A percentile compares a stretch with the other conserved stretches of the same genome.
phyloP scores from a whole-genome alignment of 2,888 invertebrate species.

The Neoitamus cyanurus region DNA sequence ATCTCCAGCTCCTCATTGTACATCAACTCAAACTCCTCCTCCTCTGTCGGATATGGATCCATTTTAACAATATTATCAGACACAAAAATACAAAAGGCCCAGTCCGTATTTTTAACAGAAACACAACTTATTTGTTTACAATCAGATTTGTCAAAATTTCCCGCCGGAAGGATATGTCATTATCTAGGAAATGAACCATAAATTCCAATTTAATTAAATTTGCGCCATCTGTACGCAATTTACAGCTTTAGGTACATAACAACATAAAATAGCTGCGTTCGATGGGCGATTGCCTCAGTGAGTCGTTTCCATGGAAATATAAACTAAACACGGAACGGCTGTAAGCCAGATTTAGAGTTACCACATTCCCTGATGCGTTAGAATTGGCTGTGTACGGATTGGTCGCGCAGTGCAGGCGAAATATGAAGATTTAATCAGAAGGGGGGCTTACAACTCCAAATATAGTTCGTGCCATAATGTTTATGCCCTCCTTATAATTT shows the following conservation, averaged over 20 bases:
- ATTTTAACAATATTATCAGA: conserved; percentile 42
- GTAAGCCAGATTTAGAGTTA: too few species aligned
- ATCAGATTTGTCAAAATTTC: not conserved
- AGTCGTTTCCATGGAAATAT: too few species aligned
- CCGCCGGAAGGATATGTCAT: not conserved
- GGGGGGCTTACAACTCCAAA: too few species aligned
- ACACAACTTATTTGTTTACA: not conserved
- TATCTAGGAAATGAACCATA: not conserved
- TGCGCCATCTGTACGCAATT: not conserved
- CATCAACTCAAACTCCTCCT: conserved; percentile 77
- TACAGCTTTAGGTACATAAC: not conserved
- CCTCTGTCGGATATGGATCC: conserved; percentile 66
- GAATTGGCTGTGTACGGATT: too few species aligned
- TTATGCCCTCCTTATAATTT: too few species aligned
- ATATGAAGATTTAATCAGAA: too few species aligned
- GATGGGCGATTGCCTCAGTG: too few species aligned
- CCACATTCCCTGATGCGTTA: too few species aligned
- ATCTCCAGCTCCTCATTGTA: conserved; percentile 78
- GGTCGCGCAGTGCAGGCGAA: too few species aligned
- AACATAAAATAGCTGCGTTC: too few species aligned
- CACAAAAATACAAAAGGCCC: not conserved
- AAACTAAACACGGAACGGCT: too few species aligned
- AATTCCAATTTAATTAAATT: not conserved
- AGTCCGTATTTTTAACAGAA: not conserved
- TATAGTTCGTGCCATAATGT: too few species aligned